phyloP scores from a whole-genome alignment of 2,113 vertebrate genomes.

The Pluvialis apricaria region DNA sequence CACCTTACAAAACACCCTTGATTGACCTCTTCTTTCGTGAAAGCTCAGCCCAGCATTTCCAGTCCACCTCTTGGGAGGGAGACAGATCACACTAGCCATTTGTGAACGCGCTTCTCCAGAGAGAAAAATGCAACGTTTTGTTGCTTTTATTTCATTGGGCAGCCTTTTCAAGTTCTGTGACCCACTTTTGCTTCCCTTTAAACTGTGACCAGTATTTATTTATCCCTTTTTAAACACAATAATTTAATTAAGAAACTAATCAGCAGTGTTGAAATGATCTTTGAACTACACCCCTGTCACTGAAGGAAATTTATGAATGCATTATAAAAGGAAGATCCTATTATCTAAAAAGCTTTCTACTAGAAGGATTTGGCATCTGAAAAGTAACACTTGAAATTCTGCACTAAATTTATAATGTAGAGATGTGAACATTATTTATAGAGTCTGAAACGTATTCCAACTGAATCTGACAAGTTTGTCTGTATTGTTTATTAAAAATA shows the following conservation, averaged over 20 bases:
- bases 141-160: not conserved
- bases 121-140: not conserved
- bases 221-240: not conserved
- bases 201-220: not conserved
- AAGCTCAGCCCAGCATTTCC: not conserved
- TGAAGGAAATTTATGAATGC: not conserved
- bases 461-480: not conserved
- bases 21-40: not conserved
- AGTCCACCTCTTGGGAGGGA: not conserved
- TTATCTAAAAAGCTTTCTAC: slow-evolving; percentile 22
- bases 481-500: not conserved
- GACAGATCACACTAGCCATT: not conserved
- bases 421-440: not conserved
- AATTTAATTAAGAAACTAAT: slow-evolving; percentile 40
- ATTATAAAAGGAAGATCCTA: not conserved
- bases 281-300: not conserved
- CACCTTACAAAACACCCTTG: slow-evolving; percentile 26
- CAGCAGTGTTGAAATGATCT: slow-evolving; percentile 26
- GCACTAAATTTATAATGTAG: not conserved
- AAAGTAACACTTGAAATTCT: not conserved
- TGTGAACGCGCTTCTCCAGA: not conserved
- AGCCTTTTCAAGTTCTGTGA: slow-evolving; percentile 12
- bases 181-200: not conserved
- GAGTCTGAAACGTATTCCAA: not conserved
- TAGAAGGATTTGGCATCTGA: not conserved